Conservation (phyloP, 2,113 vertebrate species). For the Passer montanus region DNA sequence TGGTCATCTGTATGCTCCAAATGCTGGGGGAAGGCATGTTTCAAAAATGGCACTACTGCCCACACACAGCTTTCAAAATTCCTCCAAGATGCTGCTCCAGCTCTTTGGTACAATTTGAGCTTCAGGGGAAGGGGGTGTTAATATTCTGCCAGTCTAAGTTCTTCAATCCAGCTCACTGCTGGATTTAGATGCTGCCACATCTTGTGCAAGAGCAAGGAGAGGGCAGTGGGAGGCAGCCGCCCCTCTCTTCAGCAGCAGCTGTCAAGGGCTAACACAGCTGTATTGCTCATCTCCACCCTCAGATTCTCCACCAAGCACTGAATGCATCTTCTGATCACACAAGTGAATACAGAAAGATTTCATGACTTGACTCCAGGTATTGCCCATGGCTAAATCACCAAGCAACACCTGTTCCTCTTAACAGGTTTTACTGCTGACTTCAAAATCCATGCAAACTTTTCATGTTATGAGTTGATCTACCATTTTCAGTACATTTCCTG, state of each 20-base stretch:
- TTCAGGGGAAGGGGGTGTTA: not conserved
- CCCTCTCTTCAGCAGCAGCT: not conserved
- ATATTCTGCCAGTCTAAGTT: not conserved
- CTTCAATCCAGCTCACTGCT: not conserved
- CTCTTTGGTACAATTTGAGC: not conserved
- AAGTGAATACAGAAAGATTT: not conserved
- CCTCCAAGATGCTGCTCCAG: not conserved
- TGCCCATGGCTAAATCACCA: not conserved
- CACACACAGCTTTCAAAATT: not conserved
- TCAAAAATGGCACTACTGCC: constrained; percentile 13
- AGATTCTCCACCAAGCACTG: not conserved
- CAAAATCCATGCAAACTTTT: not conserved
- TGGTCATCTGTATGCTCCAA: not conserved
- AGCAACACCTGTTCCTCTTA: not conserved
- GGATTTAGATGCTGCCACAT: not conserved
- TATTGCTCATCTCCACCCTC: not conserved
- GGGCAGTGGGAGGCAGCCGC: not conserved
- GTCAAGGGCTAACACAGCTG: not conserved
- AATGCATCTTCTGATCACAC: not conserved
- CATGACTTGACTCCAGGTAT: not conserved
- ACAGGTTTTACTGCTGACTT: not conserved
- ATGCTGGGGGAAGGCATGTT: not conserved
- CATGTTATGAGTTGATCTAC: not conserved
- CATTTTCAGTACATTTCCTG: not conserved
- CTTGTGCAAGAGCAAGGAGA: not conserved